Base-by-base conservation (phyloP, 2,888 invertebrate species). In the Phyllotreta cruciferae region DNA sequence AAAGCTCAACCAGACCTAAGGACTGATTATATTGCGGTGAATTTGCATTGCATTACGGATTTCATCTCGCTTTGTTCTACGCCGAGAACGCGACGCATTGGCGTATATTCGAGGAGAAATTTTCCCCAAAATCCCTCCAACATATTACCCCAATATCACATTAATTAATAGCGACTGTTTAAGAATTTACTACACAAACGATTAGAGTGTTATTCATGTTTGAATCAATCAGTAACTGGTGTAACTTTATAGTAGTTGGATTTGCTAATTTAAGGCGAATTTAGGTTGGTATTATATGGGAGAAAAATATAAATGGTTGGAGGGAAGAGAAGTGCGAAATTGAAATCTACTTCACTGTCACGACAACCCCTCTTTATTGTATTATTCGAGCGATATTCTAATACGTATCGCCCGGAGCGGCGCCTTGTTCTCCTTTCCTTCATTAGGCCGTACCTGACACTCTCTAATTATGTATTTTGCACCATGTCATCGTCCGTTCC, bases 381-480 rank as follows among this genome's bases (percentile, higher is more conserved):
- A 52, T 52, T 13, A 37, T 52, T 34, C 11, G 9, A 36, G 13
- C 37, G 52, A 52, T 52, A 52, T 52, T 52, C 52, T 52, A 52
- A 52, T 38, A 52, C n/a, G 11, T 70, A 66, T 66, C 60, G 73
- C 73, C 69, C 49, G 55, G 65, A 70, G 72, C 72, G 62, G 58
- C 64, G 70, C 73, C 74, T 73, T 73, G 75, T 75, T 74, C 73
- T 71, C 71, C 24, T 24, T 24, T 67, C 72, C 73, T 74, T 75
- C 75, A 75, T 76, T 75, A 74, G 73, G 70, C 76, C 75, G 77
- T 77, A 78, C 79, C 79, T 78, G 79, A 79, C 79, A 79, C 78
- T 76, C 78, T 77, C 78, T 78, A 78, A 79, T 79, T 79, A 79
- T 77, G 78, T 76, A 78, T 79, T 79, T 79, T 75, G 75, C 75